Evolutionary conservation across 2,888 invertebrate genomes (phyloP).

Genomic region (Orgyia antiqua): DNA sequence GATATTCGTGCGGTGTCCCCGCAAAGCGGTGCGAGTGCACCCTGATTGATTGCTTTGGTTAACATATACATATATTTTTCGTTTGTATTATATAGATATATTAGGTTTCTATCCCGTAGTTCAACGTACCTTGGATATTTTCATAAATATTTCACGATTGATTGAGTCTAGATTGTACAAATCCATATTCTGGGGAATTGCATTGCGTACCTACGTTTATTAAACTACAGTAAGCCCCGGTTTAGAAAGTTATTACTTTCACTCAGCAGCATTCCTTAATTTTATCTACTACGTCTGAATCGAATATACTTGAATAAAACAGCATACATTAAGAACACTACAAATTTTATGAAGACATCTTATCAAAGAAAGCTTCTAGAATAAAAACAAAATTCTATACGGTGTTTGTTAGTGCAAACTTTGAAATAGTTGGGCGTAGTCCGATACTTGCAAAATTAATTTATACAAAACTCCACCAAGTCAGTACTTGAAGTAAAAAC

Average conservation of each 20-base stretch:
- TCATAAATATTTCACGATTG: too few relatives aligned
- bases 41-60: slow-evolving; percentile 66
- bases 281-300: too few relatives aligned
- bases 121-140: slow-evolving; percentile 4
- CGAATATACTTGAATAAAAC: too few relatives aligned
- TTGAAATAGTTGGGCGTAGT: slow-evolving; percentile 26
- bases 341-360: slow-evolving; percentile 23
- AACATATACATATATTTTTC: slow-evolving; percentile 26
- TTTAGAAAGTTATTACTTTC: too few relatives aligned
- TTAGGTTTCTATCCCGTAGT: slow-evolving; percentile 5
- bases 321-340: slow-evolving; percentile 21
- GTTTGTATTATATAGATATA: slow-evolving; percentile 5
- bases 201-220: too few relatives aligned
- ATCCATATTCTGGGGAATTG: too few relatives aligned
- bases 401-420: slow-evolving; percentile 27
- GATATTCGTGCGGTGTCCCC: slow-evolving; percentile 75
- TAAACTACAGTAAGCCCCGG: too few relatives aligned
- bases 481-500: slow-evolving; percentile 30
- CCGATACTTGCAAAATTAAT: slow-evolving; percentile 28
- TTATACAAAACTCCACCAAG: slow-evolving; percentile 29
- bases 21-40: slow-evolving; percentile 60
- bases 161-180: slow-evolving; percentile 12
- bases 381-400: slow-evolving; percentile 21
- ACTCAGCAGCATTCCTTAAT: too few relatives aligned
- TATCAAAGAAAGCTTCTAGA: slow-evolving; percentile 24